Conservation (phyloP, 2,888 invertebrate species). For the Punctoribates punctum region DNA sequence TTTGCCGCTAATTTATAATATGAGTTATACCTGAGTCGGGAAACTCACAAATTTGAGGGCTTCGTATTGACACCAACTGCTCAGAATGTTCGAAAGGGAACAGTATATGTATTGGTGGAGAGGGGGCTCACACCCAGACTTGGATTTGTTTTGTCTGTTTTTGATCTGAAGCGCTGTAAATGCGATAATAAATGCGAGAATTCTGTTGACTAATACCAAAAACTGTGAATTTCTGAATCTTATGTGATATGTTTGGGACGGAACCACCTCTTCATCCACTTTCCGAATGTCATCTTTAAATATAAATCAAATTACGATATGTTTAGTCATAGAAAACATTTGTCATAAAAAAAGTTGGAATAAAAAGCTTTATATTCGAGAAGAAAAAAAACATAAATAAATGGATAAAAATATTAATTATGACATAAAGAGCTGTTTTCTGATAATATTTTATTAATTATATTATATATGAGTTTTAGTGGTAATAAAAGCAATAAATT, state of each 20-base stretch:
- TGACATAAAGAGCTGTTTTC: no score
- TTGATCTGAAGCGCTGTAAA: conserved; percentile 60
- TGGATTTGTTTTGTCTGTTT: background rate
- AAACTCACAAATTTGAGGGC: conserved; percentile 97
- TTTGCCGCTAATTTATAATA: background rate
- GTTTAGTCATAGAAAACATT: no score
- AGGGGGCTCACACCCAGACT: conserved; percentile 12
- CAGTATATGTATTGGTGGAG: conserved; percentile 87
- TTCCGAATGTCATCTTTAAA: background rate
- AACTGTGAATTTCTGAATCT: conserved; percentile 90
- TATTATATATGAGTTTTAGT: no score
- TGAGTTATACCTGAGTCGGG: conserved; percentile 75
- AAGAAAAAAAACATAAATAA: no score
- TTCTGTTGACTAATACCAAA: conserved; percentile 89
- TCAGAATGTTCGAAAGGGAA: conserved; percentile 93
- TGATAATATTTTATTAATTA: no score
- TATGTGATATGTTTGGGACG: background rate
- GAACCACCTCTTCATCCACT: background rate
- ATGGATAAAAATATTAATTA: no score
- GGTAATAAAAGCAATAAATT: no score
- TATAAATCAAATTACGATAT: background rate
- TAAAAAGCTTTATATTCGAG: no score
- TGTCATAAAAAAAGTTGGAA: no score
- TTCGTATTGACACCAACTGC: conserved; percentile 99
- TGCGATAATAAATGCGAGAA: conserved; percentile 75